Evolutionary conservation across 2,113 vertebrate species (phyloP), one percentile per base, ranked within the genome.

Genomic region (Eulacestoma nigropectus): DNA sequence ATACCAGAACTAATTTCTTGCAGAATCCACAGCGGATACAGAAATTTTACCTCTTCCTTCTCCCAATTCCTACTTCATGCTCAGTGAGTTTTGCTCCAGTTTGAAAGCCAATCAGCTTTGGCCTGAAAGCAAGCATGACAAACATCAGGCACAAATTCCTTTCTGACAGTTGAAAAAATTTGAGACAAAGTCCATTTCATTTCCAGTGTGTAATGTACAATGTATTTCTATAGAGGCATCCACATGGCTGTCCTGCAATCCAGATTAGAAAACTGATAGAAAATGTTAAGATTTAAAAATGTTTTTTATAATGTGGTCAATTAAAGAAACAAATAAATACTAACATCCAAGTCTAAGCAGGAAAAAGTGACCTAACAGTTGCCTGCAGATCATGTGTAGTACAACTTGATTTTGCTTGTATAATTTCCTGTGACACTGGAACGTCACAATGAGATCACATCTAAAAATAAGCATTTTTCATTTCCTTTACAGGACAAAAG

Each of bases 391-490:
- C 56, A 78, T 3, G 8, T 86, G 87, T 64, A 81, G 59, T 78
- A 74, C 68, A 52, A 92, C 46, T 67, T 79, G 25, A 90, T 96
- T 92, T 94, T 93, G 68, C 77, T 94, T 93, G 63, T 94, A 49
- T 88, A 27, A 90, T 88, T 97, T 95, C 88, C 95, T 84, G 75
- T 62, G 52, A 91, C 82, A 81, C n/a, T 92, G 88, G 90, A 90
- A 95, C 87, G 81, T 80, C 88, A 76, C 80, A 86, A 64, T 91
- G 79, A 96, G 78, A 92, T 96, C 82, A 92, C 68, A 90, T 77
- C 95, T 94, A 74, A 94, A 91, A 96, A 94, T 83, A 91, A 79
- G 50, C 20, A 79, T 80, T 93, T 94, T 95, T 93, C 63, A 67
- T 94, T 96, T 96, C 90, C 90, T 93, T 92, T 91, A 56, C 50